A percentile compares a stretch with the other conserved stretches of the same genome.
Evolutionary conservation across 2,113 vertebrate species (phyloP).

Genomic region (Sylvicapra grimmia): DNA sequence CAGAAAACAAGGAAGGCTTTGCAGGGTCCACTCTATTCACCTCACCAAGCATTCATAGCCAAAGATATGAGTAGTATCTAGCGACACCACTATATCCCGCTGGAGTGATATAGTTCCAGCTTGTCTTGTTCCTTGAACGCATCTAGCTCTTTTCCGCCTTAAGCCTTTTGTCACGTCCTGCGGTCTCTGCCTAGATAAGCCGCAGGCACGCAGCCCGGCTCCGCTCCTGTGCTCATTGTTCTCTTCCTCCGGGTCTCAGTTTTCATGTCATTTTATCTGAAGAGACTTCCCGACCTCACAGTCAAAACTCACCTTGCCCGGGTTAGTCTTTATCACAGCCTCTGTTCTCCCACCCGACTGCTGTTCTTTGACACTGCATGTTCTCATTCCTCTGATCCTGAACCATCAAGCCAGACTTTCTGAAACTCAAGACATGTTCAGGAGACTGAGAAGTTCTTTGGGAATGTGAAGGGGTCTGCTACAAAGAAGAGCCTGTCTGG

Average conservation of each 20-base stretch:
- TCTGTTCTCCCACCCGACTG: background rate
- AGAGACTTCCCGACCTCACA: background rate
- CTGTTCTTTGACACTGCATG: too few species aligned
- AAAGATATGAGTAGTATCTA: background rate
- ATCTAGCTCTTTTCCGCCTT: background rate
- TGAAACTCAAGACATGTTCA: background rate
- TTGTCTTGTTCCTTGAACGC: background rate
- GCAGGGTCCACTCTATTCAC: accelerated
- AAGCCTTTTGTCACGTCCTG: too few species aligned
- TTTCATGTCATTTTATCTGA: background rate
- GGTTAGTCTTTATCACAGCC: too few species aligned
- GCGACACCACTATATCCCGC: background rate
- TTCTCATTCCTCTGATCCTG: background rate
- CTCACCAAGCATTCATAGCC: background rate
- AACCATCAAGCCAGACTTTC: background rate
- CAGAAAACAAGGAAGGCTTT: background rate
- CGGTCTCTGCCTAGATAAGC: background rate
- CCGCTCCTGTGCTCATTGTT: accelerated
- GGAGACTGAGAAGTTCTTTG: background rate
- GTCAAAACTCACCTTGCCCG: background rate
- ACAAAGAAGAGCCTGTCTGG: background rate
- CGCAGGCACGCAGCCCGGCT: too few species aligned
- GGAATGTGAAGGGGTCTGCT: background rate
- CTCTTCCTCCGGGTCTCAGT: background rate
- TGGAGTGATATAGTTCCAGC: background rate